A percentile compares a stretch with the other conserved stretches of the same genome.
These are phyloP conservation scores for Chunga burmeisteri DNA, from an alignment of 2,113 vertebrate genomes.

Conservation along the genomic window DNA sequence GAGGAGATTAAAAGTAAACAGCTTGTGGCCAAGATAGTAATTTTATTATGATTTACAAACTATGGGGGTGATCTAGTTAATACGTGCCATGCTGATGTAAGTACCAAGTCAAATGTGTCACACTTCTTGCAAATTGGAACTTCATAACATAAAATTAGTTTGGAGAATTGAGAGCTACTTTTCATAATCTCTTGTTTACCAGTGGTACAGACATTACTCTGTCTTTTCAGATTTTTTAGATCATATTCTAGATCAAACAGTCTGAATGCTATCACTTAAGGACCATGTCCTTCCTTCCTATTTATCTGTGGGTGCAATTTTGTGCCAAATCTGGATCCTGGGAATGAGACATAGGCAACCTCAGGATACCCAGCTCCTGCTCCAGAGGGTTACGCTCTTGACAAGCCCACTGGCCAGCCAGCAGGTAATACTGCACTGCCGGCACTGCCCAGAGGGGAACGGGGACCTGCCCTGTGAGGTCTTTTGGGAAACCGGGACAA, in stretches of 20 bases:
- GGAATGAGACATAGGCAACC: not conserved
- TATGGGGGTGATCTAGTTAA: not conserved
- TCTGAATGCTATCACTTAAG: not conserved
- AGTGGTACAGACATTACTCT: not conserved
- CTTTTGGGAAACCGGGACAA: not conserved
- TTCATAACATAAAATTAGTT: not conserved
- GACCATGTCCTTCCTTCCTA: not conserved
- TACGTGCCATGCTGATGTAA: not conserved
- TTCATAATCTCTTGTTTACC: not conserved
- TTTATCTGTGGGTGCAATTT: not conserved
- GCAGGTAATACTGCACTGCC: rapidly evolving
- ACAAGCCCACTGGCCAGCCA: not conserved
- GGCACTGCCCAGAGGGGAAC: not conserved
- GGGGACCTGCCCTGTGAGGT: rapidly evolving
- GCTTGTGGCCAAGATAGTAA: not conserved
- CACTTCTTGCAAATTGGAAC: not conserved
- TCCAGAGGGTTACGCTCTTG: not conserved
- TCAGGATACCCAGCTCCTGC: not conserved
- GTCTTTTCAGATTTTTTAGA: not conserved
- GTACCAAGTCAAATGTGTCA: not conserved
- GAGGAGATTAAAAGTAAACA: not conserved
- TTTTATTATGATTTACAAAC: not conserved
- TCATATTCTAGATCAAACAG: not conserved
- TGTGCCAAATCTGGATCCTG: not conserved
- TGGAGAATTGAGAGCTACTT: not conserved